Evolutionary conservation across 2,797 vertebrate species (phyloP), one percentile per base, ranked within the genome.

Genomic region (Oreochromis grahami): DNA sequence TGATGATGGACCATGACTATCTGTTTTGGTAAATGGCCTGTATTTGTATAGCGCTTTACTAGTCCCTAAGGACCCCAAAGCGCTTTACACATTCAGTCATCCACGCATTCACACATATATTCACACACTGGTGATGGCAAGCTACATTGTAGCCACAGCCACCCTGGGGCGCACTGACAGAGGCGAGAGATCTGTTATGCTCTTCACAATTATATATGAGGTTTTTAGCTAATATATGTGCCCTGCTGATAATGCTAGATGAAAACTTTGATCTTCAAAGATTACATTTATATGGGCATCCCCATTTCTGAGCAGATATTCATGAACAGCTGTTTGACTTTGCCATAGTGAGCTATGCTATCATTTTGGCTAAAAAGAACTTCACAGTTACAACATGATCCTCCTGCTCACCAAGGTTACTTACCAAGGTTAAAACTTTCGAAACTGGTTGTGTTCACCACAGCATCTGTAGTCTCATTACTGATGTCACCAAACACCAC

Each of bases 381-480:
- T 38, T 36, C 3, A 24, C 52, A n/a, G 34, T 21, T 38, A 65
- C 12, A 12, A 65, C 12, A 12, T 65, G 19, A 36, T 9, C 32
- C 9, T 36, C 9, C 17, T 15, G 15, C 15, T 36, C 9, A 21
- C 32, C n/a, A 34, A 53, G 51, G n/a, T 5, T 32, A 21, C 77
- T 6, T 65, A 94, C 94, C 76, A 3, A 56, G 2, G 1, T 87
- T 3, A 26, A 94, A 91, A 26, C 26, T 26, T 26, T 26, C 26
- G 26, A 26, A 26, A 26, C 26, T 26, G 26, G 26, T 26, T 26
- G 26, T 26, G 26, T 26, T 26, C 26, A 26, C 26, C 26, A 26
- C 26, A 26, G 26, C 26, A 26, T 26, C 26, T 26, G 26, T 26
- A 26, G 26, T 26, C 26, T 26, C 26, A 26, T 26, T 26, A 26